Percentiles rank a stretch among this genome's conserved stretches.
phyloP scores from a whole-genome alignment of 2,888 invertebrate species.

The Neoitamus cyanurus region DNA sequence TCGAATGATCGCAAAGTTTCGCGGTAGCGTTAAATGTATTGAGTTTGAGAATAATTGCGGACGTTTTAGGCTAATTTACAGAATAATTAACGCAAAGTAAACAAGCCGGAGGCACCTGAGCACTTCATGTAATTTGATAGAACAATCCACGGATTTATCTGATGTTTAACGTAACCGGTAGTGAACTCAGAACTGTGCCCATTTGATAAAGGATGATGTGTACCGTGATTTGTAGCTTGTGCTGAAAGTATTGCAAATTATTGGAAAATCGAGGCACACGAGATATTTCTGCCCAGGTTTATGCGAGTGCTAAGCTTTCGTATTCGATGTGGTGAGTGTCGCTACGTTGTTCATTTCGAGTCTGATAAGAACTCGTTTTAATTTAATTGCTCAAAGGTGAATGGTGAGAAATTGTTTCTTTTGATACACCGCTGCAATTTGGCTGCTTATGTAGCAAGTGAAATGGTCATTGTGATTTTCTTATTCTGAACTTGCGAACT shows the following conservation, averaged over 20 bases:
- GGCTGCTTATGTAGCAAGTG: neutral
- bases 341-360: neutral
- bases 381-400: neutral
- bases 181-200: neutral
- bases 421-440: neutral
- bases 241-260: neutral
- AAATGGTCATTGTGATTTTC: neutral
- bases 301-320: neutral
- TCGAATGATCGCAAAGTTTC: neutral
- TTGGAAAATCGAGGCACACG: neutral
- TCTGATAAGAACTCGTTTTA: neutral
- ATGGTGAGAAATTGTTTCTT: neutral
- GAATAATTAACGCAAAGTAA: neutral
- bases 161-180: neutral
- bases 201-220: neutral
- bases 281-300: neutral
- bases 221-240: neutral
- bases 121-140: neutral
- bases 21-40: neutral
- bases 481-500: neutral
- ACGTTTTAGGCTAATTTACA: neutral
- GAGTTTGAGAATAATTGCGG: neutral
- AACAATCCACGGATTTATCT: neutral
- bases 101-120: neutral
- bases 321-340: neutral